Conservation (phyloP, 2,888 invertebrate genomes). For the Hirtodrosophila alboralis region DNA sequence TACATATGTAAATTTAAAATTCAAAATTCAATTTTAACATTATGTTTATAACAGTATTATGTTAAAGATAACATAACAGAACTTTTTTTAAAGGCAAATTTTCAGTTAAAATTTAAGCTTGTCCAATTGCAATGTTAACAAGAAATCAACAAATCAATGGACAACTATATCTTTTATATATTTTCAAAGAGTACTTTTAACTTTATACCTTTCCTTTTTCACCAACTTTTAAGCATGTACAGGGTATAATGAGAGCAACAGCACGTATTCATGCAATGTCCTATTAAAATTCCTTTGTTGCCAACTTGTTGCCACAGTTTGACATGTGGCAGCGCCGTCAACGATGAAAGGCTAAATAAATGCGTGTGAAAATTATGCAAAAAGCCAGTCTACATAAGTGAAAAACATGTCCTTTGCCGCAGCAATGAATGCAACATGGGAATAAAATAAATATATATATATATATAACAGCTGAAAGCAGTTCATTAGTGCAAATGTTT, state of each 20-base stretch:
- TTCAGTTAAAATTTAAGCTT: no score
- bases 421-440: slow-evolving; percentile 2
- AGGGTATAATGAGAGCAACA: slow-evolving; percentile 23
- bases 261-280: slow-evolving; percentile 21
- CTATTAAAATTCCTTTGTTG: neutral
- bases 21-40: no score
- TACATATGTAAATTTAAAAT: no score
- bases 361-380: slow-evolving; percentile 35
- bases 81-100: no score
- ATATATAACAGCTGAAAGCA: slow-evolving; percentile 47
- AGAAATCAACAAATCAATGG: no score
- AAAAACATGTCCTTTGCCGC: slow-evolving; percentile 21
- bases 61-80: no score
- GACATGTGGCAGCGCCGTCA: slow-evolving; percentile 17
- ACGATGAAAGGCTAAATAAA: slow-evolving; percentile 57
- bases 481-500: slow-evolving; percentile 53
- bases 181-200: no score
- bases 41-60: no score
- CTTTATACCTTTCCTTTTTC: no score
- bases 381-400: slow-evolving; percentile 26
- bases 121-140: no score
- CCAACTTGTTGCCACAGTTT: neutral
- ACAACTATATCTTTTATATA: no score
- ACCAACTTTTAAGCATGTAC: slow-evolving; percentile 61
- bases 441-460: slow-evolving; percentile 30